phyloP scores from a whole-genome alignment of 2,888 invertebrate species.

The Hyalella azteca region DNA sequence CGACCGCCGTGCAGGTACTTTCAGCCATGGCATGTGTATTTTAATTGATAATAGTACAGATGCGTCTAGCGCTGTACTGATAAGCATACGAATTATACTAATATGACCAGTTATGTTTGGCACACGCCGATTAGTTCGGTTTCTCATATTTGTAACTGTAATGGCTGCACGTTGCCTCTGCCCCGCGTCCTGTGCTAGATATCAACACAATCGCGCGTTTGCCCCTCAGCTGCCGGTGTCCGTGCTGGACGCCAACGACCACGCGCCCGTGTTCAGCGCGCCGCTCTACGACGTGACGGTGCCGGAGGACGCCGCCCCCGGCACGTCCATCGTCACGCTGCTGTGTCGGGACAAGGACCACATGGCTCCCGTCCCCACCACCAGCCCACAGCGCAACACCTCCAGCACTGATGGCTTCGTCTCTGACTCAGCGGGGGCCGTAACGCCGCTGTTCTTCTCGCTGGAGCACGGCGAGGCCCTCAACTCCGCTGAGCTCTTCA shows the following conservation, averaged over 20 bases:
- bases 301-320: constrained; percentile 44
- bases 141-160: no score
- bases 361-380: neutral
- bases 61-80: neutral
- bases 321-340: constrained; percentile 44
- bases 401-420: neutral
- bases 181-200: neutral
- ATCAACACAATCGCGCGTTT: constrained; percentile 60
- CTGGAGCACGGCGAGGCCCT: constrained; percentile 51
- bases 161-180: no score
- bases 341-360: constrained; percentile 52
- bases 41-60: neutral
- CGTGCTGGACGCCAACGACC: constrained; percentile 56
- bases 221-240: constrained; percentile 68
- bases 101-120: neutral
- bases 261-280: constrained; percentile 53
- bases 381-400: neutral
- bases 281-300: constrained; percentile 44
- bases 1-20: constrained; percentile 45
- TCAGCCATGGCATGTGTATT: no score
- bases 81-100: neutral
- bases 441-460: constrained; percentile 47
- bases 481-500: constrained; percentile 47
- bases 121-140: no score
- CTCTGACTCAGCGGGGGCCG: neutral